These are phyloP conservation scores for Hylyphantes graminicola DNA, from an alignment of 1,140 invertebrate species.

Conservation along the genomic window DNA sequence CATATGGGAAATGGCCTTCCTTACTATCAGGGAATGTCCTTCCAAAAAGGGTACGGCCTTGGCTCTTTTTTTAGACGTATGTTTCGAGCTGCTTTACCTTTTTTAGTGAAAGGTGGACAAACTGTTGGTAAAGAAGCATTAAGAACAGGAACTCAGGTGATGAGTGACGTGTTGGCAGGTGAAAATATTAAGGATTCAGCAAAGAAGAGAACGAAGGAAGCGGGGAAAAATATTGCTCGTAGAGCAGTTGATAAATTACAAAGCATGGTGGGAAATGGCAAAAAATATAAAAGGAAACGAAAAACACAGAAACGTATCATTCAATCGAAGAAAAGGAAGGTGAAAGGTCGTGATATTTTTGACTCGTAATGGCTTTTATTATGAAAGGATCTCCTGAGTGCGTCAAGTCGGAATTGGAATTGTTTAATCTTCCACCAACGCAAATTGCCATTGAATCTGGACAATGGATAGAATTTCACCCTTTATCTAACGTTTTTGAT, in stretches of 20 bases:
- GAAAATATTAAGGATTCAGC: slow-evolving; percentile 5
- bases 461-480: slow-evolving; percentile 38
- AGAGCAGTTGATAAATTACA: slow-evolving; percentile 4
- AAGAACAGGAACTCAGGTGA: slow-evolving; percentile 7
- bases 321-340: not conserved
- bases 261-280: slow-evolving; percentile 9
- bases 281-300: slow-evolving; percentile 11
- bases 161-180: slow-evolving; percentile 20
- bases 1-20: slow-evolving; percentile 9
- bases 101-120: slow-evolving; percentile 5
- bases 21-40: not conserved
- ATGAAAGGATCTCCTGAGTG: slow-evolving; percentile 30
- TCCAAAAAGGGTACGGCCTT: slow-evolving; percentile 10
- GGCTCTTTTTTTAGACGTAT: slow-evolving; percentile 5
- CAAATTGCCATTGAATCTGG: slow-evolving; percentile 40
- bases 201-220: slow-evolving; percentile 10
- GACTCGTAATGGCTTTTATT: slow-evolving; percentile 19
- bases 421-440: slow-evolving; percentile 23
- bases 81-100: slow-evolving; percentile 20
- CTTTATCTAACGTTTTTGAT: slow-evolving; percentile 14
- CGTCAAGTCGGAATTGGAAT: slow-evolving; percentile 20
- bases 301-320: slow-evolving; percentile 10
- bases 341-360: slow-evolving; percentile 37
- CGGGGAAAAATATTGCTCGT: slow-evolving; percentile 5
- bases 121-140: slow-evolving; percentile 23